Conservation (phyloP, 2,113 vertebrate genomes). For the Clarias batrachus region DNA sequence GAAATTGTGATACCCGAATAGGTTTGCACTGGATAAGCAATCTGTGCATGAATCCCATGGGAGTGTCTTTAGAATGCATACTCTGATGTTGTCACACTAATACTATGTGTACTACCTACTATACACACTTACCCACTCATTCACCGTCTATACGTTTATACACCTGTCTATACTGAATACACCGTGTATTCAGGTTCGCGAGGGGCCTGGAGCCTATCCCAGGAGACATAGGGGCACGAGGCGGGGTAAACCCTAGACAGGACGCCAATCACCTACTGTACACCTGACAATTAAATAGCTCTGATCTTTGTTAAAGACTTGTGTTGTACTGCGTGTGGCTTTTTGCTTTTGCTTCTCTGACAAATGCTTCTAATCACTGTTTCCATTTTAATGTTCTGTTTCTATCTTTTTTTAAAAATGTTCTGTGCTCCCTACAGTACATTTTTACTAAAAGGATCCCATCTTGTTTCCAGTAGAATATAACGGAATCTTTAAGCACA, state of each 20-base stretch:
- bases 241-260: no score
- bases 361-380: not conserved
- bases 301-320: not conserved
- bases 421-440: not conserved
- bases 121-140: no score
- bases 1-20: not conserved
- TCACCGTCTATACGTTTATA: no score
- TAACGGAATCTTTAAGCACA: not conserved
- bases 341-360: not conserved
- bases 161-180: no score
- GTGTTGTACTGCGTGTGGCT: not conserved
- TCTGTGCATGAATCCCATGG: not conserved
- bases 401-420: not conserved
- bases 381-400: not conserved
- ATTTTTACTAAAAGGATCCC: not conserved
- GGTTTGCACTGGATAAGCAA: not conserved
- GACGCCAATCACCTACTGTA: not conserved
- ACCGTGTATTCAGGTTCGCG: no score
- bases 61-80: not conserved
- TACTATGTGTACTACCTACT: not conserved
- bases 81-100: not conserved
- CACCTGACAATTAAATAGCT: not conserved
- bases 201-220: no score
- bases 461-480: not conserved
- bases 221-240: no score